Evolutionary conservation across 2,113 vertebrate genomes (phyloP).

Genomic region (Hyperoodon ampullatus): DNA sequence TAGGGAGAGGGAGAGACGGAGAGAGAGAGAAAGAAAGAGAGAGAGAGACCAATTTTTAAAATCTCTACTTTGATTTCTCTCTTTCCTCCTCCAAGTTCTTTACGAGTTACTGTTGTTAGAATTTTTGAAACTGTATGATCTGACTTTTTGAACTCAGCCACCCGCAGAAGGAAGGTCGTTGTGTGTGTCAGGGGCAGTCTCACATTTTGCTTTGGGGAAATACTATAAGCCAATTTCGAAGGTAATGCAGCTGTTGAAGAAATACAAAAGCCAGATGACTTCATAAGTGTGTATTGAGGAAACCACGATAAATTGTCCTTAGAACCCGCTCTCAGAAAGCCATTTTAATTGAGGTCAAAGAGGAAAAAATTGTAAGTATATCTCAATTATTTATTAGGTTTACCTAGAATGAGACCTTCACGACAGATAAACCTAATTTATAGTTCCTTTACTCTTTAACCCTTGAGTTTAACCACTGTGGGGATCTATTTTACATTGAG

Average conservation of each 20-base stretch:
- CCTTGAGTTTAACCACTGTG: not conserved
- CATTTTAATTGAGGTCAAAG: slow-evolving; percentile 70
- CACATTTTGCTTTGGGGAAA: slow-evolving; percentile 72
- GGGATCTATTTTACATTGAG: not conserved
- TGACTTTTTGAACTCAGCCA: not conserved
- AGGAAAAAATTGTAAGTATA: slow-evolving; percentile 46
- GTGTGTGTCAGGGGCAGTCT: not conserved
- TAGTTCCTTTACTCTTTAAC: slow-evolving; percentile 49
- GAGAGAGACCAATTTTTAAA: not conserved
- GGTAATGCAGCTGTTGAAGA: slow-evolving; percentile 69
- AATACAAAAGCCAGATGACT: slow-evolving; percentile 70
- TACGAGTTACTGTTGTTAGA: slow-evolving; percentile 15
- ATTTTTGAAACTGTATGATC: not conserved
- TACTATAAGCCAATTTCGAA: slow-evolving; percentile 45
- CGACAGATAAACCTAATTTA: slow-evolving; percentile 41
- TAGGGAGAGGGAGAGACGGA: not conserved
- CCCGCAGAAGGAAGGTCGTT: not conserved
- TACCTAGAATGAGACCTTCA: slow-evolving; percentile 54
- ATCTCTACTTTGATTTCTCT: slow-evolving; percentile 36
- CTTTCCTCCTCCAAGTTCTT: not conserved
- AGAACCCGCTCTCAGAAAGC: slow-evolving; percentile 48
- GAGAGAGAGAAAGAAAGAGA: not conserved
- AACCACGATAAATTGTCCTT: slow-evolving; percentile 57
- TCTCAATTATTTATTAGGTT: slow-evolving; percentile 68
- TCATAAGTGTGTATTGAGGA: slow-evolving; percentile 54